Evolutionary conservation across 2,113 vertebrate species (phyloP).

Genomic region (Oreotrochilus melanogaster): DNA sequence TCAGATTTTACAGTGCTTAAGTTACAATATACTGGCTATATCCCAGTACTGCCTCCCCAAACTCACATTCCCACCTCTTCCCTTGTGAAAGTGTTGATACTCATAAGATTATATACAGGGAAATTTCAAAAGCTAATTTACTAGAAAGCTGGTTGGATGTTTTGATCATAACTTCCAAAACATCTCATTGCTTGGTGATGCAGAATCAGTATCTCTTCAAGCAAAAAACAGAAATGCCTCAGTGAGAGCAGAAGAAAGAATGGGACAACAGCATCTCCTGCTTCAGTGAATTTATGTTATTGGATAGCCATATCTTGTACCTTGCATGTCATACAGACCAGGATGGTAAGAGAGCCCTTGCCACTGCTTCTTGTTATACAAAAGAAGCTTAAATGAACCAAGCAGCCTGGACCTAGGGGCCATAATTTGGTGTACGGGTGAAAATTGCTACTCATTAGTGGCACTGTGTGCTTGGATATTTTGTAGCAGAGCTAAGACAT

Average conservation of each 20-base stretch:
- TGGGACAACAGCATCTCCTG: background rate
- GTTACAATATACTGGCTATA: background rate
- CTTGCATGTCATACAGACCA: background rate
- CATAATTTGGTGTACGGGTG: background rate
- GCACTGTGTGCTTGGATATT: background rate
- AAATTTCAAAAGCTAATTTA: background rate
- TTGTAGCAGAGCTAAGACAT: background rate
- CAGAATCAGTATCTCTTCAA: background rate
- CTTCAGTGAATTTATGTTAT: background rate
- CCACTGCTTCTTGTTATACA: background rate
- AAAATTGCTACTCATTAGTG: background rate
- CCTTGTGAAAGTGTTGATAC: background rate
- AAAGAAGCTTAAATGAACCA: background rate
- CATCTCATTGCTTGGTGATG: background rate
- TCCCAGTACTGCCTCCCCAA: background rate
- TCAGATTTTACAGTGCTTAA: background rate
- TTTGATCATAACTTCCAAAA: background rate
- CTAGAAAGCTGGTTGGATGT: background rate
- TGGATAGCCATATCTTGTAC: background rate
- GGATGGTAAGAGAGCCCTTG: background rate
- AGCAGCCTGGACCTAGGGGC: background rate
- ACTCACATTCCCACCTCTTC: background rate
- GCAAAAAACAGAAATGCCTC: background rate
- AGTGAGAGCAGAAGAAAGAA: background rate
- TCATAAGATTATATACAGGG: background rate